Base-by-base conservation (phyloP, 2,888 invertebrate species). In the Palloptera scutellata region DNA sequence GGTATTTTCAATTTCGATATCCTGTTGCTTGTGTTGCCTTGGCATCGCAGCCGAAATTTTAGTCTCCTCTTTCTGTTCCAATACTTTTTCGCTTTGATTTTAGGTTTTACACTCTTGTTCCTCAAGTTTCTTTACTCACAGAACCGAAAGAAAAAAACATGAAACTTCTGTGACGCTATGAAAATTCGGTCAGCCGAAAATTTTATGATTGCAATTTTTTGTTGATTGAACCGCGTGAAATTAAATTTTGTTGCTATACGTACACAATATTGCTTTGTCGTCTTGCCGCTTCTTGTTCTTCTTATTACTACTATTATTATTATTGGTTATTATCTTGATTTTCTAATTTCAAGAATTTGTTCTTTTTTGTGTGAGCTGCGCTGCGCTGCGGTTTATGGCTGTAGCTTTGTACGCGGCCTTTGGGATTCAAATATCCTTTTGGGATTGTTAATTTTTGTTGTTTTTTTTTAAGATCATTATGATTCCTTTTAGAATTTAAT, bases 141-240 rank as follows among this genome's bases (percentile, higher is more conserved):
- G 6, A 48, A n/a, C 2, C 2, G 15, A 48, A 48, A n/a, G 6
- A 48, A 48, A 48, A 8, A n/a, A 48, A 4, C 12, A 11, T 45
- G 10, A 10, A 30, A 15, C 4, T n/a, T 48, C 51, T 48, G 13
- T 48, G 13, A 4, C n/a, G 4, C 51, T 48, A 15, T 48, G 43
- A 52, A 64, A 66, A 65, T 72, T 71, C 72, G 70, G 72, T 67
- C 74, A 69, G 68, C 65, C 70, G 71, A 62, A 70, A 64, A 66
- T 71, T 73, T 73, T 70, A 71, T 72, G 74, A 73, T 74, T 74
- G 73, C 69, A 71, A 72, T 73, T 73, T 70, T 72, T 71, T 72
- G 74, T 73, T 75, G 74, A 73, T 75, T 74, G 75, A 72, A 72
- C 71, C 74, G 75, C 74, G 73, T 73, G 67, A 71, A 70, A 73